phyloP scores from a whole-genome alignment of 2,888 invertebrate species.

The Chaitophorus viminalis region DNA sequence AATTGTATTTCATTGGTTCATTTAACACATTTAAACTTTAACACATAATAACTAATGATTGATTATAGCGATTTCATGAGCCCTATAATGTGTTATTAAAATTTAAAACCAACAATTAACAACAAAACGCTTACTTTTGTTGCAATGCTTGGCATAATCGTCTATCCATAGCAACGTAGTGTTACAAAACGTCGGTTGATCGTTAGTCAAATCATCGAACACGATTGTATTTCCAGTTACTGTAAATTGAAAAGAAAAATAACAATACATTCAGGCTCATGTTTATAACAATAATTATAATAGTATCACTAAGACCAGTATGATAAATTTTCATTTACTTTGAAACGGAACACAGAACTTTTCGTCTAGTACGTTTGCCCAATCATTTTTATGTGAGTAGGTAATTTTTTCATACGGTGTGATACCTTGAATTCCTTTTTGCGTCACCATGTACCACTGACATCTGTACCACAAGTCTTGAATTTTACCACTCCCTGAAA shows the following conservation, averaged over 20 bases:
- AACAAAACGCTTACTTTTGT: constrained; percentile 36
- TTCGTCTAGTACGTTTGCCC: constrained; percentile 67
- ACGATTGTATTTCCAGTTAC: constrained; percentile 47
- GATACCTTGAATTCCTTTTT: constrained; percentile 70
- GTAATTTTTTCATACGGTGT: constrained; percentile 69
- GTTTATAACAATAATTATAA: too few relatives aligned
- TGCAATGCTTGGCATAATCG: constrained; percentile 8
- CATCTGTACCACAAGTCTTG: constrained; percentile 71
- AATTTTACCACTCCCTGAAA: constrained; percentile 68
- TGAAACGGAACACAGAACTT: constrained; percentile 69
- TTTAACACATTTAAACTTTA: too few relatives aligned
- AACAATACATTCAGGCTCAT: background rate
- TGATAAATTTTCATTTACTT: constrained; percentile 65
- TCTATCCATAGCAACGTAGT: background rate
- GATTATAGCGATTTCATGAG: background rate
- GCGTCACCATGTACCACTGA: constrained; percentile 71
- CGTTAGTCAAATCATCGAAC: constrained; percentile 18
- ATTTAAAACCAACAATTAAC: background rate
- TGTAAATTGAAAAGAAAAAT: background rate
- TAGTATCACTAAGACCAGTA: too few relatives aligned
- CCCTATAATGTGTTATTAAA: too few relatives aligned
- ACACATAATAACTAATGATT: background rate
- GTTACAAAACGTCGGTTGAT: constrained; percentile 29
- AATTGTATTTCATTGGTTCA: background rate
- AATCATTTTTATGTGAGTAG: constrained; percentile 65